Base-by-base conservation (phyloP, 2,797 vertebrate genomes). In the Ptychobarbus kaznakovi region DNA sequence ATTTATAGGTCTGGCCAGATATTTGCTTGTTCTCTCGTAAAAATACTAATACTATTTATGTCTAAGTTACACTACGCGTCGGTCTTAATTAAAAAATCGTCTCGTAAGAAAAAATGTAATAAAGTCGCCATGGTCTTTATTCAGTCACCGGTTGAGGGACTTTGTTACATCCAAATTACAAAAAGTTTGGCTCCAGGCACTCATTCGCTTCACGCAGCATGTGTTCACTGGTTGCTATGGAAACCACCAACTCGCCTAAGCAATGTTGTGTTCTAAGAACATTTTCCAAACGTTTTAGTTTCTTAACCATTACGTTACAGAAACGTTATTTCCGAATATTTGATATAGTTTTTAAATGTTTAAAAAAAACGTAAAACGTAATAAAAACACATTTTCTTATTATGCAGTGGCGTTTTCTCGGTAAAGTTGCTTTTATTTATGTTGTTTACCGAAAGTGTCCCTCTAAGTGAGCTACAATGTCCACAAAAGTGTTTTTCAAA, bases 211-310 rank as follows among this genome's bases (percentile, higher is more conserved):
- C 73, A 13, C 15, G 3, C 79, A 35, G 49, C 68, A 4, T 74
- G 81, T 76, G 86, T 86, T 75, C 42, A 51, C 32, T 13, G 13
- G 87, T 88, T 84, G 73, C 83, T 51, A 87, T 86, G 61, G 89
- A 70, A 81, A 90, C 82, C 13, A 61, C 2, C 13, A 66, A 65
- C 38, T 28, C 6, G 0, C 25, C 49, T 4, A 49, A 18, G n/a
- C 32, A 68, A 51, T 51, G 25, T 63, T 51, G 46, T 49, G 44
- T 32, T 68, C 25, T n/a, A 49, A 10, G 53, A 78, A 78, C 32
- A 38, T 51, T 38, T 53, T 11, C 10, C 18, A 6, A 7, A 32
- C n/a, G 2, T 63, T 78, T 18, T 16, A 2, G 4, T 18, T 44
- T 63, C 4, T 0, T 16, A 61, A 61, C 5, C 4, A 28, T 78